A percentile compares a stretch with the other conserved stretches of the same genome.
phyloP scores from a whole-genome alignment of 2,113 vertebrate species.

The Aspidoscelis tigris region DNA sequence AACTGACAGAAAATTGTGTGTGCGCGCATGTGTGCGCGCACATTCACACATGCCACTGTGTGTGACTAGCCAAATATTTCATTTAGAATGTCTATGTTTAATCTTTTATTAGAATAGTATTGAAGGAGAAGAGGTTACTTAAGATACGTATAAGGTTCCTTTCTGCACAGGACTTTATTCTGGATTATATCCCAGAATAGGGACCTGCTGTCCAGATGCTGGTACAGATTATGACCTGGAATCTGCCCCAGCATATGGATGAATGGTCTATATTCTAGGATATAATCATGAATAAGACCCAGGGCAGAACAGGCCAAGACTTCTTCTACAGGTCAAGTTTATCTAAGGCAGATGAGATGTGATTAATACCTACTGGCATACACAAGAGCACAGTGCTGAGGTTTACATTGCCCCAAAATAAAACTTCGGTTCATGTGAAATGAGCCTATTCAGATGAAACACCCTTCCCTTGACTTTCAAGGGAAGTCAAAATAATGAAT shows the following conservation, averaged over 20 bases:
- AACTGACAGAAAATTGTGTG: slow-evolving; percentile 67
- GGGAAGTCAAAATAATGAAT: not conserved
- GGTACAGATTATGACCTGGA: too few relatives aligned
- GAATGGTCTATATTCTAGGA: too few relatives aligned
- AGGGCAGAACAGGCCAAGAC: not conserved
- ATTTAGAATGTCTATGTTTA: slow-evolving; percentile 20
- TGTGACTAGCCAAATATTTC: slow-evolving; percentile 29
- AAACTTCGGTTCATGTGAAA: too few relatives aligned
- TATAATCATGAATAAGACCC: too few relatives aligned
- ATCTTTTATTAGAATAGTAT: not conserved
- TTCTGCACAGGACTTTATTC: too few relatives aligned
- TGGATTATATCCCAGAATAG: too few relatives aligned
- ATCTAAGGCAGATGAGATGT: not conserved
- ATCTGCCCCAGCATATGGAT: too few relatives aligned
- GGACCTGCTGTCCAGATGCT: too few relatives aligned
- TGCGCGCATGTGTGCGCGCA: not conserved
- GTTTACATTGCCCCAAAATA: not conserved
- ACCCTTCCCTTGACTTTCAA: slow-evolving; percentile 4
- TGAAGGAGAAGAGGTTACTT: not conserved
- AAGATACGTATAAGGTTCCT: too few relatives aligned
- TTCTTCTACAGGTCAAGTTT: not conserved
- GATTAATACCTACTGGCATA: not conserved
- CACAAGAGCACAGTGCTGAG: not conserved
- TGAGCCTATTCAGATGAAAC: not conserved
- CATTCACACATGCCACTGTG: not conserved